Base-by-base conservation (phyloP, 1,140 invertebrate species). In the Periplaneta americana region DNA sequence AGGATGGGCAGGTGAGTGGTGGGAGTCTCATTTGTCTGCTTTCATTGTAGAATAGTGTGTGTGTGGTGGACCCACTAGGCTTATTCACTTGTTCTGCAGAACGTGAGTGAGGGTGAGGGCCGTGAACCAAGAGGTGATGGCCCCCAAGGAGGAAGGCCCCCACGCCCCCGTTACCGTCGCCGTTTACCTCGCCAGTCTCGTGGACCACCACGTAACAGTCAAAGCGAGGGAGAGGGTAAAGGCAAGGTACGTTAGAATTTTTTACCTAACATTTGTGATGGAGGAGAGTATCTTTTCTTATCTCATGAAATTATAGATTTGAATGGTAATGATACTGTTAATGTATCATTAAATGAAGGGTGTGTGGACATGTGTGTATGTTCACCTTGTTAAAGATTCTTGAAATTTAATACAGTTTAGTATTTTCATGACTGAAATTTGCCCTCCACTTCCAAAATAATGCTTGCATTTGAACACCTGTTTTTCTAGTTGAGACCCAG, bases 1-100 rank as follows among this genome's bases (percentile, higher is more conserved):
- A 92, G 85, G 91, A 81, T 35, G 80, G 80, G 31, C 80, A 80
- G 80, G 80, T 80, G 31, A 80, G 80, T 75, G 18, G 36, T 34
- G 8, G 32, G 5, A 22, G 8, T 33, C 5, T 8, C 4, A 75
- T 34, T 34, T n/a, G 31, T 34, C 74, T 34, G 74, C 31, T 75
- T 34, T 33, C 3, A 22, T 75, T 34, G 48, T n/a, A 0, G 15
- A 57, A 22, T 4, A 8, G 39, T 48, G 48, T 57, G 22, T 57
- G 10, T 57, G 22, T 57, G 48, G 22, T 57, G 48, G 22, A 34
- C 15, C 32, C 28, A 76, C 32, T 34, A 9, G 8, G 17, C 5
- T 76, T 33, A 34, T 75, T 33, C 13, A 34, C 15, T 76, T 76
- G 9, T 75, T 75, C 28, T 80, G n/a, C 66, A 80, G 80, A 80